A percentile compares a stretch with the other conserved stretches of the same genome.
Conservation (phyloP, 2,797 vertebrate genomes). For the Rhynchotus rufescens region DNA sequence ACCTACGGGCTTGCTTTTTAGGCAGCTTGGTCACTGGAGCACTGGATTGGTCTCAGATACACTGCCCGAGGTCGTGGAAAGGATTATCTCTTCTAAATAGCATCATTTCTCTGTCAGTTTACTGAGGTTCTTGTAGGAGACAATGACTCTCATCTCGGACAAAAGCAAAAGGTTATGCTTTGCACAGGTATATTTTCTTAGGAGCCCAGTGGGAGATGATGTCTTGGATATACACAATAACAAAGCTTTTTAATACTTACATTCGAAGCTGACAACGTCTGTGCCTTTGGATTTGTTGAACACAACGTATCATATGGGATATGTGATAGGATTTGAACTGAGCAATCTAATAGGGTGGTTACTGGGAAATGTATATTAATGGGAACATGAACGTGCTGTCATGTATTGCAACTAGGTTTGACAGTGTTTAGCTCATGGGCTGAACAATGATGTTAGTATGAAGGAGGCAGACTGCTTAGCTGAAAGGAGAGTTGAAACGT, state of each 20-base stretch:
- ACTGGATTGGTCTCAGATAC: background rate
- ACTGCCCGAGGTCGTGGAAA: background rate
- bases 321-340: constrained; percentile 28
- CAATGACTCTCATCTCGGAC: background rate
- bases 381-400: constrained; percentile 33
- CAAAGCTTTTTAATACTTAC: background rate
- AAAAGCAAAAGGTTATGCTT: background rate
- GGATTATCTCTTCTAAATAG: background rate
- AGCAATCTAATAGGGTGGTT: constrained; percentile 44
- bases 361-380: constrained; percentile 44
- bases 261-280: background rate
- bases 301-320: constrained; percentile 13
- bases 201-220: background rate
- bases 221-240: background rate
- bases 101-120: background rate
- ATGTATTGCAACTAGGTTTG: constrained; percentile 70
- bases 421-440: constrained; percentile 63
- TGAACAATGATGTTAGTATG: constrained; percentile 39
- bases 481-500: constrained; percentile 56
- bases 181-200: background rate
- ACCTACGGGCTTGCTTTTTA: background rate
- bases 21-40: background rate
- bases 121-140: background rate
- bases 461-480: constrained; percentile 65
- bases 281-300: background rate